Conservation (phyloP, 2,888 invertebrate genomes). For the Hofmannophila pseudospretella region DNA sequence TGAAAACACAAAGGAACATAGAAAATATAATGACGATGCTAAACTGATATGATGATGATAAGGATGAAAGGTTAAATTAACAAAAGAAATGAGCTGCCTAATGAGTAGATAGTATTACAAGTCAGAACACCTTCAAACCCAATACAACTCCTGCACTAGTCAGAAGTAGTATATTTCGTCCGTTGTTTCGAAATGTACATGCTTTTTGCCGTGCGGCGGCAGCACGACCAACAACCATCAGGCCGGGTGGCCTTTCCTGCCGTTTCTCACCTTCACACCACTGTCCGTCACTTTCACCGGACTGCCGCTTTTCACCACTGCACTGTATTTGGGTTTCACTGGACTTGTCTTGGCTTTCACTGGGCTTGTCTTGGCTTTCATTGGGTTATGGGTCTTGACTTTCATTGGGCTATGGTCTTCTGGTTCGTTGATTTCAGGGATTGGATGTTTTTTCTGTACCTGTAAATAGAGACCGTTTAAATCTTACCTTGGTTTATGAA, state of each 20-base stretch:
- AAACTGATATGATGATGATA: too few relatives aligned
- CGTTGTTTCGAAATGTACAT: constrained; percentile 66
- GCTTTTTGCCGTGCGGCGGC: constrained; percentile 59
- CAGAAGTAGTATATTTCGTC: constrained; percentile 67
- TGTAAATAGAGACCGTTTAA: constrained; percentile 13
- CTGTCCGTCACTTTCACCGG: constrained; percentile 24
- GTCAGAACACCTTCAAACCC: too few relatives aligned
- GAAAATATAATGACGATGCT: too few relatives aligned
- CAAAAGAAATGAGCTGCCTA: too few relatives aligned
- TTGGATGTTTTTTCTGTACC: constrained; percentile 29
- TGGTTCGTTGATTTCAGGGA: constrained; percentile 63
- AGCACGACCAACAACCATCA: constrained; percentile 70
- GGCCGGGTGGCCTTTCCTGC: constrained; percentile 35
- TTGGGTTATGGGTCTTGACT: constrained; percentile 4
- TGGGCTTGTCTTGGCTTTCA: constrained; percentile 14
- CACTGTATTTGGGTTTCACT: constrained; percentile 15
- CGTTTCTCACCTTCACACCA: constrained; percentile 21
- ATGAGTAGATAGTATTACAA: too few relatives aligned
- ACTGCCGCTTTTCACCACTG: constrained; percentile 21
- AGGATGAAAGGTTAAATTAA: too few relatives aligned
- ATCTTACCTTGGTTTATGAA: too few relatives aligned
- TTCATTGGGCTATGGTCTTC: constrained; percentile 23
- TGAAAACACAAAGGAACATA: too few relatives aligned
- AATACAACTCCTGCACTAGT: constrained; percentile 16
- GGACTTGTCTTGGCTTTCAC: constrained; percentile 13